phyloP scores from a whole-genome alignment of 2,797 vertebrate species.

The Phalanger gymnotis region DNA sequence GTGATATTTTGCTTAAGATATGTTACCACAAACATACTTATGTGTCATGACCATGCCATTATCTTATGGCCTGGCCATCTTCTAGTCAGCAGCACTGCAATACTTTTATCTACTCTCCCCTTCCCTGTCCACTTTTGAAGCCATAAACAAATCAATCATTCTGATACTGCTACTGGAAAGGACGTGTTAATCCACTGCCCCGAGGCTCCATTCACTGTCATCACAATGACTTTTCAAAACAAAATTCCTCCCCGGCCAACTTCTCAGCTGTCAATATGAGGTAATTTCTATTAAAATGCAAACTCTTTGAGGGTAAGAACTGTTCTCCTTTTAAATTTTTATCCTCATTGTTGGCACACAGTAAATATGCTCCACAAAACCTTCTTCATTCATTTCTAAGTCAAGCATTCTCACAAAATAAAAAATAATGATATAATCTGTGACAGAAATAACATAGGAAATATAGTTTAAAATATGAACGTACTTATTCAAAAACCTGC shows the following conservation, averaged over 20 bases:
- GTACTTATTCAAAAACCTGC: constrained; percentile 94
- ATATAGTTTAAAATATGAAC: constrained; percentile 64
- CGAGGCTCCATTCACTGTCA: background rate
- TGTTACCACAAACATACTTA: background rate
- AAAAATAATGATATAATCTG: constrained; percentile 3
- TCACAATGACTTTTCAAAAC: background rate
- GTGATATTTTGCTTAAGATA: background rate
- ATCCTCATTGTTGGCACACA: background rate
- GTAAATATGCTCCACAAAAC: background rate
- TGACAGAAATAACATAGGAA: constrained; percentile 38
- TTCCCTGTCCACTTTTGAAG: background rate
- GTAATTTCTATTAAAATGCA: background rate
- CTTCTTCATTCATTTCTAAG: background rate
- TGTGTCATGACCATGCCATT: too few relatives aligned
- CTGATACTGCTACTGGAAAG: background rate
- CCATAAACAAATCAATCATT: background rate
- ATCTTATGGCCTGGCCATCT: background rate
- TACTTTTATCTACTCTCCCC: background rate
- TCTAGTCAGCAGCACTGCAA: background rate
- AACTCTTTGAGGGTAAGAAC: background rate
- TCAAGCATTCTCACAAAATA: background rate
- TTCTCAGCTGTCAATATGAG: background rate
- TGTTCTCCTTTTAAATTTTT: background rate
- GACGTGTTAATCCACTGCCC: background rate
- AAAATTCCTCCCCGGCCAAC: background rate